Base-by-base conservation (phyloP, 2,888 invertebrate genomes). In the Stenolophus ochropezus region DNA sequence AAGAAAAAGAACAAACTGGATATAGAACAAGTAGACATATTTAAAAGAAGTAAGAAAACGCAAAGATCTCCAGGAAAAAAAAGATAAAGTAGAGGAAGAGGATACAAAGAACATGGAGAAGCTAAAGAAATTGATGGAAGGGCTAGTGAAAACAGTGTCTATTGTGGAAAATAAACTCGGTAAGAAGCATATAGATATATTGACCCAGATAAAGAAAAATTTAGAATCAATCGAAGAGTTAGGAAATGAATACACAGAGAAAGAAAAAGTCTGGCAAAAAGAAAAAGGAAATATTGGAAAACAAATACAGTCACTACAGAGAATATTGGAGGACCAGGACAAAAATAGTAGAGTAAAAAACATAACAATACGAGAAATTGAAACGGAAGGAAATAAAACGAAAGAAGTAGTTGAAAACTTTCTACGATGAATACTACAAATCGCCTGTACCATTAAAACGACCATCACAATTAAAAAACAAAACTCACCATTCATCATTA, bases 341-440 rank as follows among this genome's bases (percentile, higher is more conserved):
- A 18, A 23, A 18, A 58, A 58, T 2, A 58, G 20, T 6, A 18
- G 58, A 58, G 16, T 18, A 6, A 58, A 58, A 6, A 58, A 58
- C 16, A 58, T 58, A 21, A 18, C 16, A 18, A 58, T 58, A 14
- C 2, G 16, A 58, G 58, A 18, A 16, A 6, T 58, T 3, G 21
- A 58, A 58, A 58, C 23, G 8, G 20, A 58, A 21, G 58, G 23
- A n/a, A 58, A 4, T 2, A 58, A 58, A 4, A 18, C 58, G 23
- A 58, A 58, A 58, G 58, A 58, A 6, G 23, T 58, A 23, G 23
- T 58, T 21, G 3, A n/a, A 23, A 58, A 58, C 14, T 58, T 58
- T 2, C 20, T 58, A 6, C 20, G 11, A 21, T 6, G 5, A 21
- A 11, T 4, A 18, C 58, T 58, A 18, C 18, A 11, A 8, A 11